Base-by-base conservation (phyloP, 2,888 invertebrate genomes). In the Cepaea hortensis region DNA sequence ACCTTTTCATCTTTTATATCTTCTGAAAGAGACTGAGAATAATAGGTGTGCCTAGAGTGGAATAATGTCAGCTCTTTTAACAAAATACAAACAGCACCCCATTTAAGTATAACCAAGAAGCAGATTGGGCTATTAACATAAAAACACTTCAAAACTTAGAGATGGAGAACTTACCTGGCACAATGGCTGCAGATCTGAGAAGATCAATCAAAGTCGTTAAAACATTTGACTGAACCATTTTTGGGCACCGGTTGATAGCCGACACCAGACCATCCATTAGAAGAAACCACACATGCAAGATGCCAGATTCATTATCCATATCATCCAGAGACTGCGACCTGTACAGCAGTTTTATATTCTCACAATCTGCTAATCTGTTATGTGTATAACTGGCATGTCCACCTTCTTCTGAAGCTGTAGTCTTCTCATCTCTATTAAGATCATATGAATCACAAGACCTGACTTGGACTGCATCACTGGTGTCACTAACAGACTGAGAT, bases 171-270 rank as follows among this genome's bases (percentile, higher is more conserved):
- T 80, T 85, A 95, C 95, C 95, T 13, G 98, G 98, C 61, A 96
- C 96, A 81, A 96, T 96, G 7, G 97, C 95, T 11, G 97, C 96
- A 90, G 97, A 97, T 91, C 96, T 96, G 82, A 98, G 95, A 46
- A 98, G 95, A 92, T 97, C 97, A 93, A 98, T 98, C 70, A 98
- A 95, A 0, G 97, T 97, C 94, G 98, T 98, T 94, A 98, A 95
- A 0, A 97, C 96, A 76, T 97, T 97, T 48, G 98, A 97, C 94
- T 98, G 98, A 93, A 97, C 96, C 81, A 95, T 95, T 84, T 95
- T 95, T 96, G 90, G 97, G 96, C 91, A 98, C 92, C 97, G 96
- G 80, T 97, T 91, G 85, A 95, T 95, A 85, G 95, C 93, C 88
- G 95, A 95, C 55, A 94, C 94, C 88, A 95, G 92, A 0, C 98